Percentiles rank a stretch among this genome's conserved stretches.
phyloP scores from a whole-genome alignment of 2,888 invertebrate genomes.

The Zygogramma bicolorata region DNA sequence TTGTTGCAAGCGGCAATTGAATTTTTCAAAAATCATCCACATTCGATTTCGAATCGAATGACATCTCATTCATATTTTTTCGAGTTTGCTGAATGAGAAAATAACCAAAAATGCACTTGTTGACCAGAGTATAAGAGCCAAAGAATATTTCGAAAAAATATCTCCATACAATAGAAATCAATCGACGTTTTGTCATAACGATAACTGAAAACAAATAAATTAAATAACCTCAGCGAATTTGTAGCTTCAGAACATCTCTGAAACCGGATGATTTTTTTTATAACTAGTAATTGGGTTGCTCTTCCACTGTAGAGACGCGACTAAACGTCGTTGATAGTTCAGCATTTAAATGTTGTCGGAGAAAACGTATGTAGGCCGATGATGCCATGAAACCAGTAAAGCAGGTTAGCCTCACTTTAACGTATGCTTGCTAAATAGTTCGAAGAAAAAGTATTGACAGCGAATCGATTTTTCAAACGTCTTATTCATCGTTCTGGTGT shows the following conservation, averaged over 20 bases:
- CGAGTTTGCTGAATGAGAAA: too few relatives aligned
- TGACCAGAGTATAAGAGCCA: too few relatives aligned
- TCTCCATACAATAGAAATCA: too few relatives aligned
- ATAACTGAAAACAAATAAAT: too few relatives aligned
- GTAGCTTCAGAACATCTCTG: background rate
- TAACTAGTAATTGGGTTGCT: background rate
- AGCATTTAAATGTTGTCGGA: constrained; percentile 8
- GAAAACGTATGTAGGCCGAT: constrained; percentile 16
- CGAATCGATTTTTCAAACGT: background rate
- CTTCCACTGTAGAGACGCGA: background rate
- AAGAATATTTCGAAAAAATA: too few relatives aligned
- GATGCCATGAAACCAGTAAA: constrained; percentile 17
- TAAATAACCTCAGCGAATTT: too few relatives aligned
- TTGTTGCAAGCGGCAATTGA: too few relatives aligned
- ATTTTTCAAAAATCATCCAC: too few relatives aligned
- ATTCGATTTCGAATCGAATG: too few relatives aligned
- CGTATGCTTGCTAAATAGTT: constrained; percentile 10
- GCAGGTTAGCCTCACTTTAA: constrained; percentile 21
- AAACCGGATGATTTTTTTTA: background rate
- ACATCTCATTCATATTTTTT: too few relatives aligned
- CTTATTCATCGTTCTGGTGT: background rate
- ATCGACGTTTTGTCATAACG: too few relatives aligned
- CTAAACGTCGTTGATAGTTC: background rate
- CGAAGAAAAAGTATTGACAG: background rate
- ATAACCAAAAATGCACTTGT: too few relatives aligned